Base-by-base conservation (phyloP, 2,888 invertebrate species). In the Morpho deidamia region DNA sequence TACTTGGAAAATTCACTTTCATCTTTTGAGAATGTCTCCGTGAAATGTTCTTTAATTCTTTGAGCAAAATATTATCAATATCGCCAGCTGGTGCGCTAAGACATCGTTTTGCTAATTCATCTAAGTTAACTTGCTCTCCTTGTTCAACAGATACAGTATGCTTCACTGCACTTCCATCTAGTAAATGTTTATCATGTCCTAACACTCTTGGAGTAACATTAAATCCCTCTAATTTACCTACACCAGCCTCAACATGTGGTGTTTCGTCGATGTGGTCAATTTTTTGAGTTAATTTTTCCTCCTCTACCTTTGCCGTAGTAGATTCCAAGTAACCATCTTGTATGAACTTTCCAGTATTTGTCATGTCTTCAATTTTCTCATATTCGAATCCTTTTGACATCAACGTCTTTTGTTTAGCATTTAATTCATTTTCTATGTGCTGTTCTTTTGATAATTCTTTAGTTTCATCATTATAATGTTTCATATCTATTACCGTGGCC, bases 181-280 rank as follows among this genome's bases (percentile, higher is more conserved):
- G 11, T 48, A 44, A 37, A 60, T 53, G 44, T n/a, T 41, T 33
- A 5, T 59, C 51, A 9, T 62, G 56, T 8, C 68, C 71, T 52
- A 82, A 62, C 3, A 76, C 63, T 59, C 59, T 76, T 0, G 76
- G 73, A 12, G 58, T 42, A 0, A 55, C 41, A 58, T 74, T 74
- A 11, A 76, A 70, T 7, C 71, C 74, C 55, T 76, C 75, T 3
- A 67, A 12, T 51, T 68, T 64, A 23, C 63, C 48, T 10, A 60
- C 64, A 1, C 68, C 64, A 12, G 73, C 68, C 65, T 76, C 78
- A 32, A 74, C 74, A 12, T 76, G 11, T 3, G 74, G 68, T 1
- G 68, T 65, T 60, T 84, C 82, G 0, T 77, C 65, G 10, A 81
- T 66, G 1, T 56, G 52, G 65, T 84, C 83, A 1, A 79, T 23